Percentiles rank a stretch among this genome's conserved stretches.
phyloP scores from a whole-genome alignment of 2,113 vertebrate species.

The Platysteira castanea region DNA sequence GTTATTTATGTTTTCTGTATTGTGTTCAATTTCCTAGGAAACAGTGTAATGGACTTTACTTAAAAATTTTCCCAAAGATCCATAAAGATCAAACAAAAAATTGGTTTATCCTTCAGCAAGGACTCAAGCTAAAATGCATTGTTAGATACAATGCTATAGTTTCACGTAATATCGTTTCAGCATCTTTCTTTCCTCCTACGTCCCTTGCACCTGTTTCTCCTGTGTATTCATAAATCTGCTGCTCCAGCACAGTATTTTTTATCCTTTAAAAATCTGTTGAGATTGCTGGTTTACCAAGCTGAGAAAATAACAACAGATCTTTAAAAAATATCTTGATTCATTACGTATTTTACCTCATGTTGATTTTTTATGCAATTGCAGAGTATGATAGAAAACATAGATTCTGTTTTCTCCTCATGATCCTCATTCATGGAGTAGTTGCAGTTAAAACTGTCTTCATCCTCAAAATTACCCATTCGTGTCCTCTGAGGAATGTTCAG shows the following conservation, averaged over 20 bases:
- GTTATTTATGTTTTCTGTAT: neutral
- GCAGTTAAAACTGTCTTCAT: neutral
- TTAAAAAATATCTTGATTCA: neutral
- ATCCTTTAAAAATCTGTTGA: conserved; percentile 16
- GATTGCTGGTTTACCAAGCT: neutral
- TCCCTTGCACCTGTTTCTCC: conserved; percentile 33
- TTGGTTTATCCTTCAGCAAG: neutral
- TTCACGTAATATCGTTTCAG: neutral
- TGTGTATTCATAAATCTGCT: conserved; percentile 18
- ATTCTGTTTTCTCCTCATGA: neutral
- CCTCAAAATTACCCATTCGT: neutral
- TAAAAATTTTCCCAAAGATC: neutral
- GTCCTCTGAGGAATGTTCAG: neutral
- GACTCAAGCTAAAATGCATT: neutral
- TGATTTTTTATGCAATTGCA: neutral
- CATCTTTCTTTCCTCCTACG: neutral
- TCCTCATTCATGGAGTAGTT: neutral
- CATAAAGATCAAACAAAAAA: neutral
- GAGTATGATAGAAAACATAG: neutral
- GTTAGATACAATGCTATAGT: neutral
- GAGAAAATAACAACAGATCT: neutral
- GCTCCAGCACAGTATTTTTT: neutral
- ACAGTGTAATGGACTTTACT: neutral
- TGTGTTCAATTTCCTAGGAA: neutral
- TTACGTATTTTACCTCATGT: neutral